Base-by-base conservation (phyloP, 2,888 invertebrate genomes). In the Scaptomyza parva region DNA sequence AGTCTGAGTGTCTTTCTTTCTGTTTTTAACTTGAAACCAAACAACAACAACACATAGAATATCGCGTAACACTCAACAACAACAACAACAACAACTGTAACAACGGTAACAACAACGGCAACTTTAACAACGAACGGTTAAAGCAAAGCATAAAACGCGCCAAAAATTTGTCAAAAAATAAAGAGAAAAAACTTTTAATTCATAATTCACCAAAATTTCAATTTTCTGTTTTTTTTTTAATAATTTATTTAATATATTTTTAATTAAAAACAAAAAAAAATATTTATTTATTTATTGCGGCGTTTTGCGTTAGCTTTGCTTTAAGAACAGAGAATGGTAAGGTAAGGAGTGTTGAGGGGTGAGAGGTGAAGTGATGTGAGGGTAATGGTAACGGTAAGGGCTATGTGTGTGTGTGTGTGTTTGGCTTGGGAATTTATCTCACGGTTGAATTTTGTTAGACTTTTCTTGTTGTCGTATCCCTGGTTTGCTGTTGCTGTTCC, bases 401-500 rank as follows among this genome's bases (percentile, higher is more conserved):
- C 17, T 44, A n/a, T n/a, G n/a, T n/a, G n/a, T n/a, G n/a, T n/a
- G n/a, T n/a, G n/a, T n/a, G n/a, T n/a, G 58, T 30, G 24, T 44
- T 44, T n/a, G 17, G 52, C n/a, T 44, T 53, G 20, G 26, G 44
- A 14, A 24, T 35, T 37, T 50, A 26, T 64, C 35, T 44, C 54
- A 50, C 60, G 54, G 45, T 39, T 70, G 60, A 17, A 58, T 37
- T 28, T 9, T 28, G 8, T 28, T 9, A 9, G 9, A 9, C 9
- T 28, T 14, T 35, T 14, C 14, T 33, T 33, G 33, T 37, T 59
- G 20, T n/a, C n/a, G 43, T 54, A 28, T 54, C 28, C 37, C 37
- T 58, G 48, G 44, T 43, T n/a, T n/a, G n/a, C n/a, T 50, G 47
- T 40, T 68, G 61, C 59, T n/a, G n/a, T n/a, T n/a, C n/a, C 65